Percentiles rank a stretch among this genome's conserved stretches.
These are phyloP conservation scores for Marisa cornuarietis DNA, from an alignment of 1,140 invertebrate species.

Conservation along the genomic window DNA sequence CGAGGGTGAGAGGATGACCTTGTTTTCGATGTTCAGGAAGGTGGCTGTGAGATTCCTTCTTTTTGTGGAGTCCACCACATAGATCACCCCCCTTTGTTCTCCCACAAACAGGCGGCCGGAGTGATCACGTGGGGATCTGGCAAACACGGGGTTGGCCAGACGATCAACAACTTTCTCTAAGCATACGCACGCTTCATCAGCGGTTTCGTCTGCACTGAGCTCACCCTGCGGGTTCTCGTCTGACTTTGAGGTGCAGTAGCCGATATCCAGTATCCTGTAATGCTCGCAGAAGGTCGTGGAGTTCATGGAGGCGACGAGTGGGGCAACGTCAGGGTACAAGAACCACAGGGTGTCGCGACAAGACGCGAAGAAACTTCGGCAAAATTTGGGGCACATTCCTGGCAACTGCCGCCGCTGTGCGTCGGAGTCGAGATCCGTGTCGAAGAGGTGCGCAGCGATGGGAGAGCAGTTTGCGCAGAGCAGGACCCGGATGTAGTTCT, in stretches of 20 bases:
- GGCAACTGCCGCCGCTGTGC: conserved; percentile 36
- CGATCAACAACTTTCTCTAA: conserved; percentile 42
- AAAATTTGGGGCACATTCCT: conserved; percentile 49
- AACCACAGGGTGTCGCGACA: conserved; percentile 41
- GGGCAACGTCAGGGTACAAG: conserved; percentile 32
- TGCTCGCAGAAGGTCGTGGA: conserved; percentile 43
- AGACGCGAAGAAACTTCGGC: conserved; percentile 39
- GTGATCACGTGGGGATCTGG: conserved; percentile 50
- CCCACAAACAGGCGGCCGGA: conserved; percentile 54
- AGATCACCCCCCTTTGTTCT: conserved; percentile 41
- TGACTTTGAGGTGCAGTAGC: conserved; percentile 43
- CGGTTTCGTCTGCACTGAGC: neutral
- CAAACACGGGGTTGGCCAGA: conserved; percentile 54
- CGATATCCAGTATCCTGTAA: conserved; percentile 39
- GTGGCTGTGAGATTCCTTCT: neutral
- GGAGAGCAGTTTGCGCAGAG: conserved; percentile 60
- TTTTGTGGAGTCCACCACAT: neutral
- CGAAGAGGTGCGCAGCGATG: conserved; percentile 57
- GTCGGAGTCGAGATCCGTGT: conserved; percentile 14
- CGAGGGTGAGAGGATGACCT: conserved; percentile 14
- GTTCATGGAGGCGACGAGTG: neutral
- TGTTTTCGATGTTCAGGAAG: conserved; percentile 24
- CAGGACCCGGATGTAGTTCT: conserved; percentile 39
- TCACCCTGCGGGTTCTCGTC: neutral
- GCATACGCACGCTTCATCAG: conserved; percentile 47